These are phyloP conservation scores for Xiphorhynchus erythropygius DNA, from an alignment of 2,797 vertebrate genomes.

Conservation along the genomic window DNA sequence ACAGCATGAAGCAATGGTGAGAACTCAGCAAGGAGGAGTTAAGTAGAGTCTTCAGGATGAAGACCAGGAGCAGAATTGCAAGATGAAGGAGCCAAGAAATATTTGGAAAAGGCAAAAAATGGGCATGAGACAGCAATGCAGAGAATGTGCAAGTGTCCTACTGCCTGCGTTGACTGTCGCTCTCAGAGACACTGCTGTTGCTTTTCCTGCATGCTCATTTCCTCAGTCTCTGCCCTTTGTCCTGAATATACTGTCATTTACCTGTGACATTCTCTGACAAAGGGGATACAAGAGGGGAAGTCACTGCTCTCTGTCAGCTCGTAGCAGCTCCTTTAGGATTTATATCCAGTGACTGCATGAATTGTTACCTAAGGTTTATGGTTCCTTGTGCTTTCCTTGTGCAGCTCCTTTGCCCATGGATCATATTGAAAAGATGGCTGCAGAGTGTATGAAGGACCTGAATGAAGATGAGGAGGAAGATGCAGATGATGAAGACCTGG, in stretches of 20 bases:
- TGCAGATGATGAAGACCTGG: slow-evolving; percentile 83
- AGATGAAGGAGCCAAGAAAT: not conserved
- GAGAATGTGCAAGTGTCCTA: not conserved
- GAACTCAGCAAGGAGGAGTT: not conserved
- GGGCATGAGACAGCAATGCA: not conserved
- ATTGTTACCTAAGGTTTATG: not conserved
- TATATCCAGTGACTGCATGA: not conserved
- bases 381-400: slow-evolving; percentile 23
- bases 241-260: not conserved
- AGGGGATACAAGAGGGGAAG: not conserved
- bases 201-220: not conserved
- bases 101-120: not conserved
- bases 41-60: not conserved
- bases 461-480: slow-evolving; percentile 83
- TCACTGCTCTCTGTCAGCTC: not conserved
- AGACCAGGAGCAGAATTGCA: not conserved
- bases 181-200: not conserved
- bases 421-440: slow-evolving; percentile 92
- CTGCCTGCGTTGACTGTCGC: not conserved
- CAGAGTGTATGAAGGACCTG: slow-evolving; percentile 90
- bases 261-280: rapidly evolving
- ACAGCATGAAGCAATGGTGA: not conserved
- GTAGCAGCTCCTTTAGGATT: not conserved
- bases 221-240: not conserved
- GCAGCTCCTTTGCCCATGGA: slow-evolving; percentile 92